phyloP scores from a whole-genome alignment of 2,888 invertebrate species.

The Drosophila vallismaia region DNA sequence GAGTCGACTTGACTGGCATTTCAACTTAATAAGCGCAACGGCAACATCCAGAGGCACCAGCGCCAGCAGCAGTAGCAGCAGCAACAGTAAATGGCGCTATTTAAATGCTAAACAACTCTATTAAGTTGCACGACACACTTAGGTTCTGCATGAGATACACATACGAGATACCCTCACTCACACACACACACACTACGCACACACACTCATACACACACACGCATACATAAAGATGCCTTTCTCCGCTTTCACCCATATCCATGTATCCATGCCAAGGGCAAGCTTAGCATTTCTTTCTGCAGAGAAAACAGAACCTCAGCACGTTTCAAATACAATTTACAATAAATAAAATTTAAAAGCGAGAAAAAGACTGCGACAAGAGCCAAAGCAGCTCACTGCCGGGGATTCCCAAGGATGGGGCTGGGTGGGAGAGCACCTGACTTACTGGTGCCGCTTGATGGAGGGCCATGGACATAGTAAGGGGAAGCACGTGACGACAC shows the following conservation, averaged over 20 bases:
- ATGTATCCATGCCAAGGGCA: slow-evolving; percentile 54
- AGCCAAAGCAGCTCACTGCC: slow-evolving; percentile 45
- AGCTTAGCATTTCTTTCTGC: slow-evolving; percentile 41
- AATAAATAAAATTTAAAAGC: slow-evolving; percentile 79
- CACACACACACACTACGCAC: slow-evolving; percentile 11
- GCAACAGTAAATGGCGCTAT: slow-evolving; percentile 67
- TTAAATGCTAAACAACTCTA: slow-evolving; percentile 78
- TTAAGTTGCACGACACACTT: slow-evolving; percentile 74
- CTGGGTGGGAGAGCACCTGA: slow-evolving; percentile 35
- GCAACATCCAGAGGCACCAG: slow-evolving; percentile 40
- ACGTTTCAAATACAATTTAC: slow-evolving; percentile 80
- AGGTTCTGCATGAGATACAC: slow-evolving; percentile 27
- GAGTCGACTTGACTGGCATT: slow-evolving; percentile 64
- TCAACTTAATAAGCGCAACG: slow-evolving; percentile 69
- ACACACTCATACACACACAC: slow-evolving; percentile 13
- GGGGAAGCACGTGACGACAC: slow-evolving; percentile 64
- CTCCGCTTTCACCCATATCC: slow-evolving; percentile 12
- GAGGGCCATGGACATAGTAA: slow-evolving; percentile 9
- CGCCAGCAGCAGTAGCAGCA: slow-evolving; percentile 28
- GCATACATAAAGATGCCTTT: slow-evolving; percentile 10
- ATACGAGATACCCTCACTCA: slow-evolving; percentile 34
- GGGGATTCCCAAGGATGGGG: slow-evolving; percentile 26
- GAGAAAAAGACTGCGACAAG: slow-evolving; percentile 48
- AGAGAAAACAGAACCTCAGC: slow-evolving; percentile 71
- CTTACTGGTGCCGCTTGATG: slow-evolving; percentile 55